Evolutionary conservation across 2,113 vertebrate genomes (phyloP), one percentile per base, ranked within the genome.

Genomic region (Todiramphus saurophagus): DNA sequence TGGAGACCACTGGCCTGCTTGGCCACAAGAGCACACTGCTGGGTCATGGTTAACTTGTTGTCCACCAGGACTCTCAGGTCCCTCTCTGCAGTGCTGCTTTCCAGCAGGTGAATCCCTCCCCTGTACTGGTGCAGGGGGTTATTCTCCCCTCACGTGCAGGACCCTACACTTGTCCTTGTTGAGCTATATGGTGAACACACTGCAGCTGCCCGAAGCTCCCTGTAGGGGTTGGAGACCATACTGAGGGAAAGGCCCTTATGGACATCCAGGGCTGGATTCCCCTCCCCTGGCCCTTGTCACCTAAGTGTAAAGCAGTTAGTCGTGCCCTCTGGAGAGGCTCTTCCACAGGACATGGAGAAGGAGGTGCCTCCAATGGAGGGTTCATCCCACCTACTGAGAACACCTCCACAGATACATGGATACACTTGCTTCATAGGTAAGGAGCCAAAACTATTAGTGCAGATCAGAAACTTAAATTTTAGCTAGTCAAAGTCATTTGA

Each of bases 211-310:
- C 24, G 7, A 20, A 58, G 56, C n/a, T 80, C 18, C 30, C 63
- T 28, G 35, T 1, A 10, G 10, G 19, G 10, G 19, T 11, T 6
- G 19, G 19, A 9, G 21, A 25, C 9, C 0, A 0, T 8, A 1
- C 28, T 0, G 2, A 66, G 37, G n/a, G 39, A 27, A 91, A 21
- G 21, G 56, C 16, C 16, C 25, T 53, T 14, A 48, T 0, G 1
- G 44, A 2, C 0, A 8, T 24, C 13, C 51, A 30, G 63, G 37
- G 27, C 62, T 18, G 43, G 28, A 28, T 25, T 62, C 12, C 33
- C 25, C n/a, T 72, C 27, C 13, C 16, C 18, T 9, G 31, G 11
- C 41, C 56, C 28, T 8, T 13, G 55, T n/a, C 82, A 43, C 13
- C 12, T 1, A 31, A 3, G 24, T 12, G 27, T 10, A 7, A 55